These are phyloP conservation scores for Platyura marginata DNA, from an alignment of 1,140 invertebrate genomes.

Conservation along the genomic window DNA sequence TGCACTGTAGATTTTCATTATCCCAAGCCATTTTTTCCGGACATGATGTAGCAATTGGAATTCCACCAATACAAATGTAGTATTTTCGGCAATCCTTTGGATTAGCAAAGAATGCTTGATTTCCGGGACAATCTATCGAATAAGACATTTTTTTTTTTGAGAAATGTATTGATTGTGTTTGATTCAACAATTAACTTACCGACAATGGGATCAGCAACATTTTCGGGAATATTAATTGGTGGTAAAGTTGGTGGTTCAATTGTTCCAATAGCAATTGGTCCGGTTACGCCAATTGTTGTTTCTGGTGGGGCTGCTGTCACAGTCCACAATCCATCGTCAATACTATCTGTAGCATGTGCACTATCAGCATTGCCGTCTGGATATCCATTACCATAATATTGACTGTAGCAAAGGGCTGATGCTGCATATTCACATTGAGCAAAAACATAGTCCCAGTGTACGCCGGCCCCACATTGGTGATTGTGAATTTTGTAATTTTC, in stretches of 20 bases:
- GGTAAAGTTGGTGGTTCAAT: not conserved
- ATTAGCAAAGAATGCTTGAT: conserved; percentile 16
- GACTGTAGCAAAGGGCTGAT: not conserved
- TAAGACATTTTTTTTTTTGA: no score
- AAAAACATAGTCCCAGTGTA: conserved; percentile 8
- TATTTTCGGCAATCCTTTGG: conserved; percentile 17
- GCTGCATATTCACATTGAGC: not conserved
- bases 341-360: not conserved
- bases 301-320: not conserved
- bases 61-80: conserved; percentile 17
- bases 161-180: not conserved
- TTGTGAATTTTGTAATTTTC: conserved; percentile 16
- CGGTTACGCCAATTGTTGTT: conserved; percentile 4
- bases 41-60: conserved; percentile 16
- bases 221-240: not conserved
- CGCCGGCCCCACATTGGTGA: conserved; percentile 15
- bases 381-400: no score
- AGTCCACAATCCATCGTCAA: not conserved
- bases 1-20: not conserved
- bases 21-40: conserved; percentile 17
- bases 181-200: not conserved
- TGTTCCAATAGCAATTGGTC: not conserved
- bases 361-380: not conserved
- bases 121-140: conserved; percentile 11
- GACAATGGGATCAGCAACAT: not conserved